Evolutionary conservation across 1,140 invertebrate species (phyloP).

Genomic region (Caerostris darwini): DNA sequence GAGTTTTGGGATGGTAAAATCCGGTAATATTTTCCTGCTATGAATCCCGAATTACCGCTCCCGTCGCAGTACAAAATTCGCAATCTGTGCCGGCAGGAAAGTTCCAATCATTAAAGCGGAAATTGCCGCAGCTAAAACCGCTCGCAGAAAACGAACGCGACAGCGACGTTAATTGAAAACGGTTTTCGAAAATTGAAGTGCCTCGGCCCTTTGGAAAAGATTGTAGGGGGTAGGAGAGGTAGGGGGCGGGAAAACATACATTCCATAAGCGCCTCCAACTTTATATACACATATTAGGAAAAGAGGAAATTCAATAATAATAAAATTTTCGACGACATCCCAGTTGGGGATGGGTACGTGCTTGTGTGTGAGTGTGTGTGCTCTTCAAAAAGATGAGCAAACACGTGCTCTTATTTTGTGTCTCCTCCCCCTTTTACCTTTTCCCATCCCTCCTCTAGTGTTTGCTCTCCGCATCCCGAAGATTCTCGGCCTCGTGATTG

Average conservation of each 20-base stretch:
- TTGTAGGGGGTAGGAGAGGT: too few species aligned
- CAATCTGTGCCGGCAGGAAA: constrained; percentile 28
- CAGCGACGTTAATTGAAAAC: constrained; percentile 71
- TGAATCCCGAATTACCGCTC: constrained; percentile 51
- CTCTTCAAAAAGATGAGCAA: constrained; percentile 71
- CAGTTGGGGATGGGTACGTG: neutral
- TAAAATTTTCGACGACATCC: constrained; percentile 61
- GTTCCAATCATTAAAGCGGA: constrained; percentile 63
- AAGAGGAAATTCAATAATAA: constrained; percentile 72
- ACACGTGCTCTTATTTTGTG: constrained; percentile 58
- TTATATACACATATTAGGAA: constrained; percentile 55
- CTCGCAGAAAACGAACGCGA: constrained; percentile 35
- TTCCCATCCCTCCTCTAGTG: neutral
- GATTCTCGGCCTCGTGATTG: constrained; percentile 51
- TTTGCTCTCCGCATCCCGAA: constrained; percentile 30
- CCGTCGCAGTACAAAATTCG: neutral
- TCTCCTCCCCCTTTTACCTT: neutral
- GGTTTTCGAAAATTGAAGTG: constrained; percentile 71
- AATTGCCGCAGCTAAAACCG: constrained; percentile 65
- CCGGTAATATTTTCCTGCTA: constrained; percentile 36
- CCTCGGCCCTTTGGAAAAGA: neutral
- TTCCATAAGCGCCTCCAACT: constrained; percentile 45
- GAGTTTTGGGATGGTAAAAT: neutral
- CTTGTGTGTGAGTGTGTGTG: constrained; percentile 14
- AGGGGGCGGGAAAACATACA: constrained; percentile 30